These are phyloP conservation scores for Hassar affinis DNA, from an alignment of 2,113 vertebrate species.

Conservation along the genomic window DNA sequence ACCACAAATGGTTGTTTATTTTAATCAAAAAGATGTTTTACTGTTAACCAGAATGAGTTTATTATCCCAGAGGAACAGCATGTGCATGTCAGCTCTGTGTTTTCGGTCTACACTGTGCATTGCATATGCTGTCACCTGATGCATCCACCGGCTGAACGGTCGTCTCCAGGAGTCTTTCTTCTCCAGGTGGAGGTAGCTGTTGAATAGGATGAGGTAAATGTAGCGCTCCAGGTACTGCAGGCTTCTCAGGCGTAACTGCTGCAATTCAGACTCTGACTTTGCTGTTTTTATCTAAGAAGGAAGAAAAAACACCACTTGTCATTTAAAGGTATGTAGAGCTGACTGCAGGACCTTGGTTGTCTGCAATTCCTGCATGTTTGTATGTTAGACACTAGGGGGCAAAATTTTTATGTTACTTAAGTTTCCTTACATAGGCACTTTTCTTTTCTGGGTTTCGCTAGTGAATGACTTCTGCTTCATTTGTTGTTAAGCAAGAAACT, in stretches of 20 bases:
- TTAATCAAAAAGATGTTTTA: not conserved
- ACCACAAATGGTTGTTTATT: not conserved
- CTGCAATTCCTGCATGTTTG: not conserved
- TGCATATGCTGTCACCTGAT: conserved; percentile 68
- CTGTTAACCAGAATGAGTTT: not conserved
- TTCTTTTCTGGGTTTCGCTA: too few relatives aligned
- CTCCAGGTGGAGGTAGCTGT: conserved; percentile 81
- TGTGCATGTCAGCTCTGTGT: not conserved
- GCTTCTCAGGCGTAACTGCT: conserved; percentile 71
- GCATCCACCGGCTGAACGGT: conserved; percentile 84
- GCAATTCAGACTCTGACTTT: conserved; percentile 67
- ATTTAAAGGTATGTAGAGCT: not conserved
- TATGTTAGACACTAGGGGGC: not conserved
- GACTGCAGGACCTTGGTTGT: not conserved
- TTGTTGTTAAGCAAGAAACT: not conserved
- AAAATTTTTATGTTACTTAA: not conserved
- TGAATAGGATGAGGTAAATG: conserved; percentile 84
- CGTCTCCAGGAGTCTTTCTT: conserved; percentile 79
- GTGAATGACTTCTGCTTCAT: not conserved
- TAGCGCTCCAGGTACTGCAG: conserved; percentile 85
- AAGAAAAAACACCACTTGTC: not conserved
- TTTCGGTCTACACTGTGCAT: not conserved
- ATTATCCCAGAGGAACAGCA: not conserved
- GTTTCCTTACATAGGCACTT: not conserved
- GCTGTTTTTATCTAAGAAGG: conserved; percentile 71